These are phyloP conservation scores for Dynastes grantii DNA, from an alignment of 2,888 invertebrate genomes.

Conservation along the genomic window DNA sequence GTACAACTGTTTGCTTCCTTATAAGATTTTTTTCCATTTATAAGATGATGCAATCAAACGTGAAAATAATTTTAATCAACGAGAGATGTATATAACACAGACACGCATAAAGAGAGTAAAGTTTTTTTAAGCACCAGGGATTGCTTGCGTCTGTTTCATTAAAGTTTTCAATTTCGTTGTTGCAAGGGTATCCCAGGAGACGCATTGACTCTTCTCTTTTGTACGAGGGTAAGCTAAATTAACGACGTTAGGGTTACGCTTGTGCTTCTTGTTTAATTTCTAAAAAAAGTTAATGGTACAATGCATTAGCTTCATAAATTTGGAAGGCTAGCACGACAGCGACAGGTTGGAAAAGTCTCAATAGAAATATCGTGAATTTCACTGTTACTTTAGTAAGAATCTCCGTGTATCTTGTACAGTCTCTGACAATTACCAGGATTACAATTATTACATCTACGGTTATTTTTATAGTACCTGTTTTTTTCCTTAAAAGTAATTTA, in stretches of 20 bases:
- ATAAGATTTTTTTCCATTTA: too few relatives aligned
- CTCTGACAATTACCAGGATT: too few relatives aligned
- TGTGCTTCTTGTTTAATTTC: slow-evolving; percentile 16
- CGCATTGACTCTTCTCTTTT: slow-evolving; percentile 10
- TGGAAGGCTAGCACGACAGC: background rate
- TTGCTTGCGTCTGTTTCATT: slow-evolving; percentile 17
- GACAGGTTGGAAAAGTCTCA: background rate
- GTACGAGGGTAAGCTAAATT: slow-evolving; percentile 27
- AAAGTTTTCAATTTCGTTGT: slow-evolving; percentile 32
- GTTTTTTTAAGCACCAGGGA: background rate
- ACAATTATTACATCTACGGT: too few relatives aligned
- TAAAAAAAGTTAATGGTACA: background rate
- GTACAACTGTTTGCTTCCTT: too few relatives aligned
- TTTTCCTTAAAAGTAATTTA: too few relatives aligned
- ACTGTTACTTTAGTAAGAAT: background rate
- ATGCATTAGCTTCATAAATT: background rate
- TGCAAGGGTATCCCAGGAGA: slow-evolving; percentile 12
- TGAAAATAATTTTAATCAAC: too few relatives aligned
- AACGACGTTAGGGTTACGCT: slow-evolving; percentile 9
- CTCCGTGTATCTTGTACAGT: too few relatives aligned
- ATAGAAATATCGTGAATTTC: background rate
- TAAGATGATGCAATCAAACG: too few relatives aligned
- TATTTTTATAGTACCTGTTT: too few relatives aligned
- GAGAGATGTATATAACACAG: too few relatives aligned
- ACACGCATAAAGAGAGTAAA: too few relatives aligned